Conservation (phyloP, 2,888 invertebrate genomes). For the Argyresthia albistria region DNA sequence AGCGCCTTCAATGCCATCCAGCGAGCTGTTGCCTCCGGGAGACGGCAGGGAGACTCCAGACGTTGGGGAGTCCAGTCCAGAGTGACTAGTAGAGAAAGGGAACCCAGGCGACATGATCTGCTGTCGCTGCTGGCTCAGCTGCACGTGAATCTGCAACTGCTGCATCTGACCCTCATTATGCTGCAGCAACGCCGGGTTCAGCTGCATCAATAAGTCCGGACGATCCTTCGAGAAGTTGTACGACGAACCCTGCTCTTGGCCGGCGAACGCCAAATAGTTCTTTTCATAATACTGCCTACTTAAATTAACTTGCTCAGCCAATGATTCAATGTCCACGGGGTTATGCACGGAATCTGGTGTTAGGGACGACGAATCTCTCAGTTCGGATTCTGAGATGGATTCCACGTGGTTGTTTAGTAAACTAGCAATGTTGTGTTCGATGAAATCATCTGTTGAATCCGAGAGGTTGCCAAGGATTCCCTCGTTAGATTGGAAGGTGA, state of each 20-base stretch:
- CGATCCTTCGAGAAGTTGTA: conserved; percentile 76
- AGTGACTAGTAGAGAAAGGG: conserved; percentile 74
- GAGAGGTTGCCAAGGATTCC: conserved; percentile 85
- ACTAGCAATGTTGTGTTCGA: conserved; percentile 41
- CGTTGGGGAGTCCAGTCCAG: conserved; percentile 81
- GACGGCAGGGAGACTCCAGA: conserved; percentile 85
- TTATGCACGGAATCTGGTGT: conserved; percentile 77
- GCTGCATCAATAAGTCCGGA: conserved; percentile 72
- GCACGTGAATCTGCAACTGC: conserved; percentile 79
- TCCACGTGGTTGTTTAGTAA: conserved; percentile 83
- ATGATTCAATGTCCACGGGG: conserved; percentile 80
- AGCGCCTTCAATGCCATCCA: conserved; percentile 75
- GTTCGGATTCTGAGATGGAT: conserved; percentile 75
- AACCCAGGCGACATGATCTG: conserved; percentile 73
- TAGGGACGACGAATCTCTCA: conserved; percentile 81
- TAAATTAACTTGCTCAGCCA: conserved; percentile 82
- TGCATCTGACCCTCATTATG: conserved; percentile 74
- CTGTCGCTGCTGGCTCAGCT: conserved; percentile 75
- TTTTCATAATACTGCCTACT: conserved; percentile 70
- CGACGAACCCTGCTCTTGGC: conserved; percentile 65
- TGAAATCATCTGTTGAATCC: conserved; percentile 85
- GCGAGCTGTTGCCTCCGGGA: conserved; percentile 81
- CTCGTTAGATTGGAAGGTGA: conserved; percentile 81
- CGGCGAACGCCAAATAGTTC: conserved; percentile 58
- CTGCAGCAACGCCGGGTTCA: conserved; percentile 68